Evolutionary conservation across 2,113 vertebrate genomes (phyloP).

Genomic region (Elephantulus edwardii): DNA sequence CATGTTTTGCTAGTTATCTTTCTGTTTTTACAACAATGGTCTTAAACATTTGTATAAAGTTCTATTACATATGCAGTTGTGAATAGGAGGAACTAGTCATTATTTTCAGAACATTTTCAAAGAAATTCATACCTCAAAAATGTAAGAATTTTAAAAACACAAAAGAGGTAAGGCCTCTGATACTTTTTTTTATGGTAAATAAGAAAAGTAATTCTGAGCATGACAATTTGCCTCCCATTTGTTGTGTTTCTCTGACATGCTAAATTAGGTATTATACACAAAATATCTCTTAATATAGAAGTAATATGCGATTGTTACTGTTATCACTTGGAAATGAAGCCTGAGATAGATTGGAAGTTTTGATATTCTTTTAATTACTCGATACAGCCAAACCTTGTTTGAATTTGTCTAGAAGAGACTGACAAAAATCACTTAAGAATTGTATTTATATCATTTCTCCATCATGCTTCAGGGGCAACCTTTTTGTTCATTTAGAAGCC

Average conservation of each 20-base stretch:
- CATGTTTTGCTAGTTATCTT: too few relatives aligned
- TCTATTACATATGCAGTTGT: too few relatives aligned
- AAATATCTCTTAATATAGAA: neutral
- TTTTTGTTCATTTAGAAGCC: conserved; percentile 33
- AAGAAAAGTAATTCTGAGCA: neutral
- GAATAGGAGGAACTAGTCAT: neutral
- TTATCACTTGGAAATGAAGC: neutral
- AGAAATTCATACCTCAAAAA: neutral
- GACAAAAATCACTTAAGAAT: neutral
- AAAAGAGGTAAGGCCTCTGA: neutral
- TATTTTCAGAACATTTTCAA: neutral
- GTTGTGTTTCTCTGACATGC: neutral
- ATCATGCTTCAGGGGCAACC: neutral
- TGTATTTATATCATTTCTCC: neutral
- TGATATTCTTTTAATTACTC: neutral
- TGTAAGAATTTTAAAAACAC: neutral
- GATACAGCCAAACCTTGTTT: neutral
- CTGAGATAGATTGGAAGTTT: neutral
- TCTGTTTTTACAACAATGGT: too few relatives aligned
- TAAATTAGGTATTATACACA: neutral
- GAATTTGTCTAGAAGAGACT: neutral
- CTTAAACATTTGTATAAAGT: too few relatives aligned
- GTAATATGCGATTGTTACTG: neutral
- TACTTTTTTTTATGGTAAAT: neutral
- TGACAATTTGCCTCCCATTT: neutral